Percentiles rank a stretch among this genome's conserved stretches.
phyloP scores from a whole-genome alignment of 2,113 vertebrate genomes.

The Vombatus ursinus region DNA sequence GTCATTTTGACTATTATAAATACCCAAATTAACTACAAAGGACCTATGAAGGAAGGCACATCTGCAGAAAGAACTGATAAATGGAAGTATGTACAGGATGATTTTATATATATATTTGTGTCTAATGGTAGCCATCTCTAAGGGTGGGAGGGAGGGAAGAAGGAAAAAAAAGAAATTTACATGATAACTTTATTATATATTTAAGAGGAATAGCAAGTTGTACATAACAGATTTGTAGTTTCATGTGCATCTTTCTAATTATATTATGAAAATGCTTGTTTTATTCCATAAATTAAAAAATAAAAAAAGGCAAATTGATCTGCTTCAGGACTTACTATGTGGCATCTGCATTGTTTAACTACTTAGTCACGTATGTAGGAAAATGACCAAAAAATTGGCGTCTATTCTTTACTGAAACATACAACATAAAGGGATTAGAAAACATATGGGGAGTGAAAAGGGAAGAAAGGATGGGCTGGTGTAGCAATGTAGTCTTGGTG shows the following conservation, averaged over 20 bases:
- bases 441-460: not conserved
- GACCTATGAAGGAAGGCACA: not conserved
- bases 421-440: not conserved
- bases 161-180: not conserved
- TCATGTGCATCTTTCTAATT: not conserved
- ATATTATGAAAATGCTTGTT: not conserved
- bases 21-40: not conserved
- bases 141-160: too few relatives aligned
- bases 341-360: conserved; percentile 51
- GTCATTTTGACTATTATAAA: not conserved
- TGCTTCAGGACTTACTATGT: not conserved
- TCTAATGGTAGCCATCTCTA: not conserved
- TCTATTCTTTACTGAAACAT: not conserved
- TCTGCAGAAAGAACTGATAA: not conserved
- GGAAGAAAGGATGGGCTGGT: not conserved
- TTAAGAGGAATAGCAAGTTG: not conserved
- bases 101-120: not conserved
- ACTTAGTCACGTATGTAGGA: conserved; percentile 36
- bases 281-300: conserved; percentile 1
- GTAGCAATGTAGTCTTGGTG: too few relatives aligned
- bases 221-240: not conserved
- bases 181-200: not conserved
- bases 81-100: not conserved
- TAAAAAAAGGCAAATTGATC: conserved; percentile 35
- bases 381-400: not conserved